Percentiles rank a stretch among this genome's conserved stretches.
Conservation (phyloP, 2,113 vertebrate species). For the Brienomyrus longianalis region DNA sequence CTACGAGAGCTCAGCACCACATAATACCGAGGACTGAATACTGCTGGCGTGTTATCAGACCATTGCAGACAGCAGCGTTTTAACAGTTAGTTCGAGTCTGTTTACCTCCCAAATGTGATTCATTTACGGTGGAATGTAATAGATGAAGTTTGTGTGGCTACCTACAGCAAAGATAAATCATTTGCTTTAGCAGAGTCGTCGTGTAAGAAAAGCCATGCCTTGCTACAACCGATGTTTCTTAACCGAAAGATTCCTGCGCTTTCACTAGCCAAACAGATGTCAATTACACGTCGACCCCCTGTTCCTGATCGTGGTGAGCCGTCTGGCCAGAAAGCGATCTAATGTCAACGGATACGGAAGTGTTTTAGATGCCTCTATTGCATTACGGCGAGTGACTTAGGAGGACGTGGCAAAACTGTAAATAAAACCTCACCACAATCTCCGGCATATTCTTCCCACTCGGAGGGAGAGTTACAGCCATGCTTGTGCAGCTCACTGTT, state of each 20-base stretch:
- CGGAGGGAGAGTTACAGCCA: conserved; percentile 63
- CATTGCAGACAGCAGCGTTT: background rate
- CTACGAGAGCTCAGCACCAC: background rate
- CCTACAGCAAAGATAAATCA: background rate
- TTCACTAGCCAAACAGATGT: background rate
- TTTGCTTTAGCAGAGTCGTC: background rate
- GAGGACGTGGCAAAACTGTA: conserved; percentile 55
- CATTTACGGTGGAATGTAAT: background rate
- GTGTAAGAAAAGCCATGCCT: background rate
- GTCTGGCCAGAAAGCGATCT: background rate
- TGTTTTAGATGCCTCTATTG: conserved; percentile 32
- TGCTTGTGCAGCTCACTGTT: conserved; percentile 63
- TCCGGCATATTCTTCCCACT: conserved; percentile 65
- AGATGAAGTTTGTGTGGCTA: background rate
- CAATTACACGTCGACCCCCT: background rate
- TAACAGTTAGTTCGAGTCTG: background rate
- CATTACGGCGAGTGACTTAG: conserved; percentile 3
- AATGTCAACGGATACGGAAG: conserved; percentile 29
- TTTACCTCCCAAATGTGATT: background rate
- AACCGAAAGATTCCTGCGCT: background rate
- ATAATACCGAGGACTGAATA: background rate
- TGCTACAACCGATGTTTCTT: background rate
- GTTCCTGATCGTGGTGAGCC: background rate
- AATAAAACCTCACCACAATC: conserved; percentile 63
- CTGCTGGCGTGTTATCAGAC: background rate